Conservation (phyloP, 2,888 invertebrate species). For the Drosophila putrida region DNA sequence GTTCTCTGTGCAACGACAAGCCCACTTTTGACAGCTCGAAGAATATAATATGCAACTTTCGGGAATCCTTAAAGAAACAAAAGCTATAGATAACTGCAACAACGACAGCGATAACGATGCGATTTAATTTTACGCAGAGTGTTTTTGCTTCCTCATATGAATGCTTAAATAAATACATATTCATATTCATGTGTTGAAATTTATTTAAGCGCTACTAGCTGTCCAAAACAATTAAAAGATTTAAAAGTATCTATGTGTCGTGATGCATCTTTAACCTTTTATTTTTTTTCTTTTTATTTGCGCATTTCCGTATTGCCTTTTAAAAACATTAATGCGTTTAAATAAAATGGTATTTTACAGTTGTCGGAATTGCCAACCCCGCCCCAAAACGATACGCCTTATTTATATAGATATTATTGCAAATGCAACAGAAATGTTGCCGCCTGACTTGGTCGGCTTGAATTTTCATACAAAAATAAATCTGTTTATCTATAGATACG, state of each 20-base stretch:
- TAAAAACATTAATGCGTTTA: constrained; percentile 51
- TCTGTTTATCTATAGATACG: constrained; percentile 28
- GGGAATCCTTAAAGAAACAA: constrained; percentile 27
- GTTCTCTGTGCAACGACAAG: constrained; percentile 52
- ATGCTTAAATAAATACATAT: not conserved
- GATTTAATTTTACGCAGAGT: constrained; percentile 9
- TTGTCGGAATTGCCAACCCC: constrained; percentile 34
- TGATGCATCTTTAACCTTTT: constrained; percentile 31
- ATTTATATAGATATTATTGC: constrained; percentile 10
- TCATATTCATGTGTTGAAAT: constrained; percentile 12
- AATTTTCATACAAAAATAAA: constrained; percentile 33
- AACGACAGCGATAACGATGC: constrained; percentile 21
- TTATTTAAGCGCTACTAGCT: constrained; percentile 22
- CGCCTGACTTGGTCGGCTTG: constrained; percentile 26
- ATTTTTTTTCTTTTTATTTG: constrained; percentile 3
- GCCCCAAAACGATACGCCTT: constrained; percentile 17
- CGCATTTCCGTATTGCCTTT: constrained; percentile 64
- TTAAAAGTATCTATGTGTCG: constrained; percentile 55
- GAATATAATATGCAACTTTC: constrained; percentile 24
- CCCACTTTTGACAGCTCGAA: constrained; percentile 49
- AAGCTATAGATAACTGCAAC: constrained; percentile 25
- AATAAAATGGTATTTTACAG: constrained; percentile 36
- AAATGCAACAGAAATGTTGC: constrained; percentile 12
- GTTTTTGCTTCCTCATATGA: constrained; percentile 50
- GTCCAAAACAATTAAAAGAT: constrained; percentile 55